These are phyloP conservation scores for Anthonomus grandis DNA, from an alignment of 1,140 invertebrate genomes.

Conservation along the genomic window DNA sequence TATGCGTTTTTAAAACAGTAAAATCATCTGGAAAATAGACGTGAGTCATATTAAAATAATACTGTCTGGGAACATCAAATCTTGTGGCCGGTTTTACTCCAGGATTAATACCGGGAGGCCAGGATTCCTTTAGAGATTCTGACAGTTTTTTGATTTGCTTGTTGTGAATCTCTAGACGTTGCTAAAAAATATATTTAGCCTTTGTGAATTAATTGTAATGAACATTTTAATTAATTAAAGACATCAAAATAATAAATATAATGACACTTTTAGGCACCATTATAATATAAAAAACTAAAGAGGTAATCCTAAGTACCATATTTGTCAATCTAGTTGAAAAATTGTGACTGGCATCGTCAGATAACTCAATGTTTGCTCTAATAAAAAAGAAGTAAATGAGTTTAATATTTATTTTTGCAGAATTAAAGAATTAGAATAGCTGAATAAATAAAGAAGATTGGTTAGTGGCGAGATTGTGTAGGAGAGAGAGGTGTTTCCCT, in stretches of 20 bases:
- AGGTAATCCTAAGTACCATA: too few species aligned
- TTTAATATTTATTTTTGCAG: too few species aligned
- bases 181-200: constrained; percentile 39
- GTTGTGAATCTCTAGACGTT: constrained; percentile 53
- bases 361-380: too few species aligned
- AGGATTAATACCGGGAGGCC: constrained; percentile 78
- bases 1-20: constrained; percentile 55
- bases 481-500: too few species aligned
- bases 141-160: constrained; percentile 52
- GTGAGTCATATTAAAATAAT: constrained; percentile 80
- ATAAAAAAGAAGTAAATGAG: too few species aligned
- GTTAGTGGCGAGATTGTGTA: too few species aligned
- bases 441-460: too few species aligned
- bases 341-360: too few species aligned
- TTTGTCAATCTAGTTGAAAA: too few species aligned
- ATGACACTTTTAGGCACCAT: too few species aligned
- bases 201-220: constrained; percentile 16
- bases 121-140: constrained; percentile 53
- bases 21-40: constrained; percentile 72
- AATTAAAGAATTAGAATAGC: too few species aligned
- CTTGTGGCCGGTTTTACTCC: constrained; percentile 66
- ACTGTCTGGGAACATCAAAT: constrained; percentile 84
- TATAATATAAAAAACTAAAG: too few species aligned
- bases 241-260: constrained; percentile 1
- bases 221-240: constrained; percentile 3